Percentiles rank a stretch among this genome's conserved stretches.
Evolutionary conservation across 2,113 vertebrate genomes (phyloP).

Genomic region (Sceloporus tristichus): DNA sequence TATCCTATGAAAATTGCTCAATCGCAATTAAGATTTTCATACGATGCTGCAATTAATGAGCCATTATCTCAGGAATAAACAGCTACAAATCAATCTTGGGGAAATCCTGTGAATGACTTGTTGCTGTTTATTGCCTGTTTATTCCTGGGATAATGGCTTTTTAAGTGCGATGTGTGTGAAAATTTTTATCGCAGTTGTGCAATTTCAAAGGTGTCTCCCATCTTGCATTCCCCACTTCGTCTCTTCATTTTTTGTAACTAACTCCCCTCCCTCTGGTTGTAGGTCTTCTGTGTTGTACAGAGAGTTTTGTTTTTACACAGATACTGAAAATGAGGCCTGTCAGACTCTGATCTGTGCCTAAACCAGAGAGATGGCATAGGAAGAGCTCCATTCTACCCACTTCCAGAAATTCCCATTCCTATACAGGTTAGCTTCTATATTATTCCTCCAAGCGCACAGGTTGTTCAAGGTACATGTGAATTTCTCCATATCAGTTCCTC

Average conservation of each 20-base stretch:
- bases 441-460: not conserved
- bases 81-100: no score
- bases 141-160: no score
- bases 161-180: no score
- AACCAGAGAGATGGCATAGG: not conserved
- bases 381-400: not conserved
- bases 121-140: no score
- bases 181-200: no score
- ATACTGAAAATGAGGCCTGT: not conserved
- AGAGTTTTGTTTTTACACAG: not conserved
- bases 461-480: not conserved
- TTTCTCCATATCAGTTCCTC: not conserved
- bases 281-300: not conserved
- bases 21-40: no score
- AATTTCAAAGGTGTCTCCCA: not conserved
- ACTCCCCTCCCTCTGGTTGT: not conserved
- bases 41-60: no score
- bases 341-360: not conserved
- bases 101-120: no score
- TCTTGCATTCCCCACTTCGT: not conserved
- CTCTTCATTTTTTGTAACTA: not conserved
- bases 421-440: not conserved
- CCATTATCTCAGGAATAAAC: no score
- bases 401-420: not conserved
- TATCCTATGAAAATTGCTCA: no score